Conservation (phyloP, 2,113 vertebrate species). For the Calidris pugnax region DNA sequence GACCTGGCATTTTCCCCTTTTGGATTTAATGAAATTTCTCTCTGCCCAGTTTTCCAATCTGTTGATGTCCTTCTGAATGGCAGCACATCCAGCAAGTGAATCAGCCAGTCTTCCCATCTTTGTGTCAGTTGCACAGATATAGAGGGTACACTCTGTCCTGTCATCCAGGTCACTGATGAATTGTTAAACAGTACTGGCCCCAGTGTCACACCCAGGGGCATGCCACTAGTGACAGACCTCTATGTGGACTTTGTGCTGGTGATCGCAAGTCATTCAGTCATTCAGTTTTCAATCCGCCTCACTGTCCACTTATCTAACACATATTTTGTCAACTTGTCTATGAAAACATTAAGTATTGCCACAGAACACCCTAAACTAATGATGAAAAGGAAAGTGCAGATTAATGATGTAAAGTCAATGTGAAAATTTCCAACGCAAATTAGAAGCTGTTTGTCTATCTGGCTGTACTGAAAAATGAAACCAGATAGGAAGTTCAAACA, state of each 20-base stretch:
- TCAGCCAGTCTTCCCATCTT: not conserved
- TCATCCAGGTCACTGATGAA: not conserved
- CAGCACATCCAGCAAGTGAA: not conserved
- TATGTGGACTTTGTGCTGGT: not conserved
- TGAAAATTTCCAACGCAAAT: not conserved
- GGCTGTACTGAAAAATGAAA: not conserved
- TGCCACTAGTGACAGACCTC: accelerated
- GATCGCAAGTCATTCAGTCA: too few relatives aligned
- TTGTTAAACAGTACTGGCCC: not conserved
- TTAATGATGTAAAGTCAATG: not conserved
- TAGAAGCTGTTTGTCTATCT: not conserved
- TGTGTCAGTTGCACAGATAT: not conserved
- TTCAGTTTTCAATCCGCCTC: not conserved
- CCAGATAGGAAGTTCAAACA: not conserved
- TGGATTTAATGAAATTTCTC: not conserved
- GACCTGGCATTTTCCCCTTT: not conserved
- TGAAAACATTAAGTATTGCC: not conserved
- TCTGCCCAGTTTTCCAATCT: not conserved
- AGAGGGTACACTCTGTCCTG: not conserved
- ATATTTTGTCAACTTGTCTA: not conserved
- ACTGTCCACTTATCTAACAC: not conserved
- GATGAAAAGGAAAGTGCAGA: not conserved
- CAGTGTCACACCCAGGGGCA: not conserved
- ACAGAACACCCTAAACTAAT: not conserved
- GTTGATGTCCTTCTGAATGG: not conserved